Percentiles rank a stretch among this genome's conserved stretches.
Evolutionary conservation across 1,140 invertebrate species (phyloP).

Genomic region (Drosophila persimilis): DNA sequence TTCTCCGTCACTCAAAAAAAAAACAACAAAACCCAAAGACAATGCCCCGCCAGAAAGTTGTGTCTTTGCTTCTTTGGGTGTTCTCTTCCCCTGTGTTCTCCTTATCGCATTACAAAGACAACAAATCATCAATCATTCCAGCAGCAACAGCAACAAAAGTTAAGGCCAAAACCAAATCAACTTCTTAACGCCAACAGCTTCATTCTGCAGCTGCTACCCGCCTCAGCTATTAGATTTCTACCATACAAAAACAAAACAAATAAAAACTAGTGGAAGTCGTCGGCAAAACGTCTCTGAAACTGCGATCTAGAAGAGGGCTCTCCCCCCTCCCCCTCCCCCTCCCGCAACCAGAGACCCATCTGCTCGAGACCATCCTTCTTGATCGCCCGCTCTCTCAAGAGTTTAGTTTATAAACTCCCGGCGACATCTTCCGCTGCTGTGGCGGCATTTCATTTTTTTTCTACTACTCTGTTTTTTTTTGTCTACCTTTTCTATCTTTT

Average conservation of each 20-base stretch:
- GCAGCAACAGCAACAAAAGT: constrained; percentile 7
- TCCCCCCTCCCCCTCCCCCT: background rate
- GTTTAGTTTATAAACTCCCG: constrained; percentile 49
- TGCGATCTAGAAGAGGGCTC: constrained; percentile 12
- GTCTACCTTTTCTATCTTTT: constrained; percentile 28
- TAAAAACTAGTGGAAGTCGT: constrained; percentile 21
- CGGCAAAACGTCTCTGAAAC: constrained; percentile 13
- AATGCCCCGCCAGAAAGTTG: constrained; percentile 52
- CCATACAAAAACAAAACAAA: constrained; percentile 9
- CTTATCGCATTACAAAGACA: constrained; percentile 60
- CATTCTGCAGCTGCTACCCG: constrained; percentile 30
- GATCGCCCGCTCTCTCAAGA: constrained; percentile 6
- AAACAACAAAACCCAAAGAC: constrained; percentile 43
- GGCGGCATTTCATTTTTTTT: constrained; percentile 32
- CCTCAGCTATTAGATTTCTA: constrained; percentile 46
- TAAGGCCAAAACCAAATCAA: constrained; percentile 68
- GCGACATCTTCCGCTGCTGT: constrained; percentile 41
- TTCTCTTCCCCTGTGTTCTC: constrained; percentile 23
- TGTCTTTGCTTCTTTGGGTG: background rate
- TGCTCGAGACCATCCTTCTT: background rate
- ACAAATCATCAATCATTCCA: constrained; percentile 74
- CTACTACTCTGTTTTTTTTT: constrained; percentile 21
- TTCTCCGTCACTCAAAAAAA: constrained; percentile 60
- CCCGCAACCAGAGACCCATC: too few relatives aligned
- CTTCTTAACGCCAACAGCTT: constrained; percentile 72